A percentile compares a stretch with the other conserved stretches of the same genome.
Conservation (phyloP, 2,113 vertebrate species). For the Plectropomus leopardus region DNA sequence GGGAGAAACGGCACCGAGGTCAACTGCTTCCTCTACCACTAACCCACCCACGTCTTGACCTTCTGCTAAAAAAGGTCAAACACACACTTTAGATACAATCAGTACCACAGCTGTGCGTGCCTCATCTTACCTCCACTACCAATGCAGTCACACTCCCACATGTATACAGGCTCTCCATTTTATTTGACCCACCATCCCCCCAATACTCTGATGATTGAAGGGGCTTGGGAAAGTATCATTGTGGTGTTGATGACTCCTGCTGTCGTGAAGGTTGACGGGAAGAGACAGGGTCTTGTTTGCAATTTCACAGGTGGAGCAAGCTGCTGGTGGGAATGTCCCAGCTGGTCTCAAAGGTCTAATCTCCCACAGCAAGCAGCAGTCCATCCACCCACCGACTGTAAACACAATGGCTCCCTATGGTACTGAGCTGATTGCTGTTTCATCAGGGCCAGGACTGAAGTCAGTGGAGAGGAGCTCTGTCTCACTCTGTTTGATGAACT, state of each 20-base stretch:
- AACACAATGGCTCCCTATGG: constrained; percentile 73
- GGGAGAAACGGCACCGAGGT: constrained; percentile 34
- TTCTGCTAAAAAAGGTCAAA: constrained; percentile 25
- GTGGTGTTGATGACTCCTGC: constrained; percentile 55
- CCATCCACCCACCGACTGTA: constrained; percentile 66
- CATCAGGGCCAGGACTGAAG: constrained; percentile 56
- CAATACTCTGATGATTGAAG: constrained; percentile 24
- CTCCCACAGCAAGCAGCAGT: constrained; percentile 56
- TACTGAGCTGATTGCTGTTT: constrained; percentile 68
- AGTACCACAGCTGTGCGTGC: constrained; percentile 62
- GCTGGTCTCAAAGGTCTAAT: constrained; percentile 69
- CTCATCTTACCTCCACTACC: constrained; percentile 14
- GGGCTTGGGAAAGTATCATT: constrained; percentile 59
- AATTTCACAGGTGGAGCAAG: constrained; percentile 63
- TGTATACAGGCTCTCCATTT: constrained; percentile 6
- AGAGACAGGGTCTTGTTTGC: constrained; percentile 60
- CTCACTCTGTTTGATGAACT: constrained; percentile 75
- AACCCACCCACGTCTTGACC: constrained; percentile 32
- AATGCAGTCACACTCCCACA: constrained; percentile 14
- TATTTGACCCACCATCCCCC: neutral
- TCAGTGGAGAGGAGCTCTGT: constrained; percentile 56
- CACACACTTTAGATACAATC: constrained; percentile 38
- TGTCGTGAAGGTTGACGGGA: constrained; percentile 24
- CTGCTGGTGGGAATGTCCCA: constrained; percentile 60
- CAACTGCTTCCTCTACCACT: constrained; percentile 13